Conservation (phyloP, 1,140 invertebrate genomes). For the Sitobion miscanthi region DNA sequence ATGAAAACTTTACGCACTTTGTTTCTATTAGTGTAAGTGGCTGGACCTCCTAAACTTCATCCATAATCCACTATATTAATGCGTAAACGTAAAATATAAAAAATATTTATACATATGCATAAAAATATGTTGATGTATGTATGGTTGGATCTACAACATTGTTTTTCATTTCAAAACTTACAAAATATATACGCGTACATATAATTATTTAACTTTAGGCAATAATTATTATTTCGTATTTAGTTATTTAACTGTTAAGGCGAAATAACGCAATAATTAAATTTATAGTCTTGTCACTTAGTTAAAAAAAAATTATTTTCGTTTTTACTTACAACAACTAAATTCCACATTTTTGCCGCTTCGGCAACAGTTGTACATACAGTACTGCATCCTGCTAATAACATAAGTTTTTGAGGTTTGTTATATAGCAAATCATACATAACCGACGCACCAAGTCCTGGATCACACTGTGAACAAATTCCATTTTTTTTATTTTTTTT, state of each 20-base stretch:
- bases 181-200: not conserved
- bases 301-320: not conserved
- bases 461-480: slow-evolving; percentile 82
- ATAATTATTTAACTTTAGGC: not conserved
- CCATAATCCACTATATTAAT: too few species aligned
- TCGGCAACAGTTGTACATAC: slow-evolving; percentile 99
- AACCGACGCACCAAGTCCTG: slow-evolving; percentile 94
- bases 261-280: not conserved
- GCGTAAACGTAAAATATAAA: not conserved
- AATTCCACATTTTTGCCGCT: slow-evolving; percentile 99
- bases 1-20: too few species aligned
- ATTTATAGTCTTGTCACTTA: not conserved
- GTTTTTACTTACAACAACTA: slow-evolving; percentile 86
- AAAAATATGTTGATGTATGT: too few species aligned
- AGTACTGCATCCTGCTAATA: slow-evolving; percentile 95
- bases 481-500: not conserved
- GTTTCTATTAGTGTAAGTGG: too few species aligned
- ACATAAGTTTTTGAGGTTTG: slow-evolving; percentile 92
- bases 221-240: not conserved
- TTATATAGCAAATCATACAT: slow-evolving; percentile 99
- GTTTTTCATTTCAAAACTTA: not conserved
- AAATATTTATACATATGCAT: too few species aligned
- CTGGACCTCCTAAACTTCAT: too few species aligned
- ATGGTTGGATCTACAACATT: not conserved
- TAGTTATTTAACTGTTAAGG: not conserved